Percentiles rank a stretch among this genome's conserved stretches.
These are phyloP conservation scores for Dolichallabes microphthalmus DNA, from an alignment of 2,113 vertebrate genomes.

Conservation along the genomic window DNA sequence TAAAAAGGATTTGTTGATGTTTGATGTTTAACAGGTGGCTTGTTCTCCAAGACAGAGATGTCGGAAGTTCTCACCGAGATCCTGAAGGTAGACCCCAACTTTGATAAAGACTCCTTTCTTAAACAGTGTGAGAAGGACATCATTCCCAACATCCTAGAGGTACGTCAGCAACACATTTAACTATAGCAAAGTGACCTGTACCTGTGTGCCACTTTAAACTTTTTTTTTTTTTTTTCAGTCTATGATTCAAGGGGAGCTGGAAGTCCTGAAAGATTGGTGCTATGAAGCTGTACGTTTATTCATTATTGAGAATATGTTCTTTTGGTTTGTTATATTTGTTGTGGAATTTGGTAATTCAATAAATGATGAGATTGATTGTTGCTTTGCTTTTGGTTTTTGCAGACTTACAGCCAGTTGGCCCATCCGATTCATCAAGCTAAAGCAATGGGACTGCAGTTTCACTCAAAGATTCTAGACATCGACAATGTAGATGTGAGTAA, in stretches of 20 bases:
- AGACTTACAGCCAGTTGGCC: conserved; percentile 94
- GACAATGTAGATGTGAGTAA: conserved; percentile 91
- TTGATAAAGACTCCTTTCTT: conserved; percentile 91
- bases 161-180: conserved; percentile 48
- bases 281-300: conserved; percentile 87
- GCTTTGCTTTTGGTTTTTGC: conserved; percentile 45
- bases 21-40: conserved; percentile 73
- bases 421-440: conserved; percentile 92
- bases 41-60: conserved; percentile 98
- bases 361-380: not conserved
- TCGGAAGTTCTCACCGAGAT: conserved; percentile 95
- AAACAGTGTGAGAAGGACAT: conserved; percentile 89
- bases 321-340: not conserved
- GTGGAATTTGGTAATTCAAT: not conserved
- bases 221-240: conserved; percentile 70
- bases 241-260: conserved; percentile 91
- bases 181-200: not conserved
- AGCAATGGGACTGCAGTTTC: conserved; percentile 86
- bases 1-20: not conserved
- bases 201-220: not conserved
- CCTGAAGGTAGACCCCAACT: conserved; percentile 84
- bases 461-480: conserved; percentile 90
- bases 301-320: not conserved
- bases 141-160: conserved; percentile 95
- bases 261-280: conserved; percentile 98